Base-by-base conservation (phyloP, 2,888 invertebrate genomes). In the Deilephila porcellus region DNA sequence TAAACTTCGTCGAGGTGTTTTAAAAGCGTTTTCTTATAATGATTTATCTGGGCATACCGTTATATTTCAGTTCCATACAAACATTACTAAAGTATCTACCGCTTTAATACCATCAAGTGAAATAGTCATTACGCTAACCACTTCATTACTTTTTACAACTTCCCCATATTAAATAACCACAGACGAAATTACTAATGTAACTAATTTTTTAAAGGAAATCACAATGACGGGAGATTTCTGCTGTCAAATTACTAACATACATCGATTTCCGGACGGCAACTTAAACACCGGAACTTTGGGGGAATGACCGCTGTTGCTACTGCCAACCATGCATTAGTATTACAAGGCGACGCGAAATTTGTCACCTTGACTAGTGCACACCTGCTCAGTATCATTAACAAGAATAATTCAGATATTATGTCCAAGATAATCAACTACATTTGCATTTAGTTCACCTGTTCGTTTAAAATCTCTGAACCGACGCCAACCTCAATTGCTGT, bases 281-380 rank as follows among this genome's bases (percentile, higher is more conserved):
- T 76, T 81, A 76, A 78, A 78, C 80, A 82, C 88, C 89, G 89
- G 90, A 90, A 90, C 84, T 80, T 75, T 80, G 76, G 88, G 87
- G 85, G 83, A 88, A 88, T 86, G 89, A 88, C 89, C 88, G 85
- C 82, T 77, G 75, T 80, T 78, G 80, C 80, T 79, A 79, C 76
- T n/a, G n/a, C n/a, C 81, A 77, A 81, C 80, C 81, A 76, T 82
- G 73, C 72, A 75, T 71, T 76, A 73, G 76, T 77, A 80, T 79
- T 81, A 78, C 84, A 84, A 81, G 80, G 77, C 77, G 76, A 77
- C 78, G 87, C 85, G 79, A 86, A 88, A 87, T 81, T 77, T 83
- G 83, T 76, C 85, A 87, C 85, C 83, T 86, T 74, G 75, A 74
- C 76, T 79, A 79, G 81, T 76, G 76, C n/a, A 19, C 29, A 72